Evolutionary conservation across 92 coral and sea anemone species (phyloP).

Genomic region (Epizoanthus stellaris): DNA sequence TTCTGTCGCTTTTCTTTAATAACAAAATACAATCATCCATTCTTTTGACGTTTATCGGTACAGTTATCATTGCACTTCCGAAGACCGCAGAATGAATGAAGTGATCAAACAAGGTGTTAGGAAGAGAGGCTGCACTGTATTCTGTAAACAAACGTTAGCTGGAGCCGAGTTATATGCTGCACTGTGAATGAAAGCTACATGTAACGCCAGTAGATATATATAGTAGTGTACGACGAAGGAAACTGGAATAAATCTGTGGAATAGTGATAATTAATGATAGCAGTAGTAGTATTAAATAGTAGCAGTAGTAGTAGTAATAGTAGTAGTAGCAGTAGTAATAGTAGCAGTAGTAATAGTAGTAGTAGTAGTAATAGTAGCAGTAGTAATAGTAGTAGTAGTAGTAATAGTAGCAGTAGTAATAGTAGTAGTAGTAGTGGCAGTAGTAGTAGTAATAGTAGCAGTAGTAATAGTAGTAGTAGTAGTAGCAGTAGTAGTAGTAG

Average conservation of each 20-base stretch:
- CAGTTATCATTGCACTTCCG: slow-evolving; percentile 14
- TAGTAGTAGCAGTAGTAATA: not conserved
- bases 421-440: not conserved
- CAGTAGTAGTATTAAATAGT: not conserved
- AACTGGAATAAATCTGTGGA: not conserved
- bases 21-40: not conserved
- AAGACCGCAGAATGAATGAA: slow-evolving; percentile 23
- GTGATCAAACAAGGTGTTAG: not conserved
- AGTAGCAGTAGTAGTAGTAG: not conserved
- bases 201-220: too few species aligned
- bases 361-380: not conserved
- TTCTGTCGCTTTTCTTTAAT: not conserved
- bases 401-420: not conserved
- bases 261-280: not conserved
- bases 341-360: not conserved
- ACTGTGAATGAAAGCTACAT: too few species aligned
- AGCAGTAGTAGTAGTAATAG: not conserved
- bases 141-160: slow-evolving; percentile 2
- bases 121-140: not conserved
- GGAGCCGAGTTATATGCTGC: too few species aligned
- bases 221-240: too few species aligned
- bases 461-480: not conserved
- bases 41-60: not conserved
- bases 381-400: slow-evolving; percentile 1
- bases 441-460: not conserved